phyloP scores from a whole-genome alignment of 2,888 invertebrate genomes.

The Euplexia lucipara region DNA sequence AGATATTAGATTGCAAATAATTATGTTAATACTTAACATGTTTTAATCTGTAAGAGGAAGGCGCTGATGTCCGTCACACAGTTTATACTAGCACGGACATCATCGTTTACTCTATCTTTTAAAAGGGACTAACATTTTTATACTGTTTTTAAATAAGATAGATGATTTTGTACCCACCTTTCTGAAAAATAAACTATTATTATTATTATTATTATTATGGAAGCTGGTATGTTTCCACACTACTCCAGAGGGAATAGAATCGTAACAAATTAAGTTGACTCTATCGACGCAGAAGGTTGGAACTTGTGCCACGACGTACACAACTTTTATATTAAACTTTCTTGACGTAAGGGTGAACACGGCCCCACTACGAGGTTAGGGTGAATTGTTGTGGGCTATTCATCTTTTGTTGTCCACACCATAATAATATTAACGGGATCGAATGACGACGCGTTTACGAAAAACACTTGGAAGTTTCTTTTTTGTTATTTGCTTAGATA shows the following conservation, averaged over 20 bases:
- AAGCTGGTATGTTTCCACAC: constrained; percentile 21
- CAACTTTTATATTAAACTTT: constrained; percentile 71
- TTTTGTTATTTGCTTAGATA: constrained; percentile 26
- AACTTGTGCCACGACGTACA: constrained; percentile 47
- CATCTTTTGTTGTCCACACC: constrained; percentile 25
- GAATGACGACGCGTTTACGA: constrained; percentile 14
- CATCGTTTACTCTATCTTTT: too few species aligned
- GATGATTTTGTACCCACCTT: too few species aligned
- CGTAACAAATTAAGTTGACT: constrained; percentile 48
- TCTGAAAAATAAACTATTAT: neutral
- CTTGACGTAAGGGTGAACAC: constrained; percentile 46
- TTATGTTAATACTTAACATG: too few species aligned
- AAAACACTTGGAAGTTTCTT: constrained; percentile 29
- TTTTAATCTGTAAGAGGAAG: too few species aligned
- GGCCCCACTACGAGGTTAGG: constrained; percentile 32
- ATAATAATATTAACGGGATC: constrained; percentile 27
- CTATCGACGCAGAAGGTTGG: constrained; percentile 38
- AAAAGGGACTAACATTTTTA: too few species aligned
- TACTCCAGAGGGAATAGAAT: constrained; percentile 30
- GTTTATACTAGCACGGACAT: too few species aligned
- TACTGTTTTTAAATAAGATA: too few species aligned
- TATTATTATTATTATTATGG: constrained; percentile 1
- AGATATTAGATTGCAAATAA: too few species aligned
- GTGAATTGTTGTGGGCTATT: constrained; percentile 33
- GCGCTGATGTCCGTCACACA: too few species aligned